Percentiles rank a stretch among this genome's conserved stretches.
Evolutionary conservation across 2,113 vertebrate genomes (phyloP).

Genomic region (Corythornis cristatus): DNA sequence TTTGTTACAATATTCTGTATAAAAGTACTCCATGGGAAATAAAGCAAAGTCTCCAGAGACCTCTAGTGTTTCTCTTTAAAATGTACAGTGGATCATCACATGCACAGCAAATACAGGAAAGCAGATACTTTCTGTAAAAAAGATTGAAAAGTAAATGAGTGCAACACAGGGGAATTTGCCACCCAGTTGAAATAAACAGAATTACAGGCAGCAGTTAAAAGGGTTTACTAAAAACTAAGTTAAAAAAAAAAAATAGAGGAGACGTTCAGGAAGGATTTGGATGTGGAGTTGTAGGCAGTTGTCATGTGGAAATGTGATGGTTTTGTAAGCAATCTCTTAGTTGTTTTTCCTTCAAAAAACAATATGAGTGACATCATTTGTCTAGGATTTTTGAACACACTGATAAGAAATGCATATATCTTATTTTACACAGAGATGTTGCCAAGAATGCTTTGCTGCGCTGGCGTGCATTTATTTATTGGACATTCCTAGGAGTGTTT

Average conservation of each 20-base stretch:
- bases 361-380: background rate
- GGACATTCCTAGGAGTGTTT: slow-evolving; percentile 92
- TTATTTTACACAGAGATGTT: slow-evolving; percentile 82
- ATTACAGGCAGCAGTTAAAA: background rate
- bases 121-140: background rate
- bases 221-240: background rate
- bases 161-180: background rate
- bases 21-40: background rate
- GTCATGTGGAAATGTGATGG: background rate
- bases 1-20: background rate
- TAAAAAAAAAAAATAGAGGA: background rate
- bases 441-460: slow-evolving; percentile 92
- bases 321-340: background rate
- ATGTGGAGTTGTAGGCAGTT: background rate
- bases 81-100: background rate
- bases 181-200: background rate
- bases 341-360: background rate
- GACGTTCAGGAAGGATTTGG: background rate
- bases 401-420: background rate
- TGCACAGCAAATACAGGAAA: background rate
- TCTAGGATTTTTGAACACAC: background rate
- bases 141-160: background rate
- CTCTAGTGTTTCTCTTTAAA: slow-evolving; percentile 52
- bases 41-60: slow-evolving; percentile 49
- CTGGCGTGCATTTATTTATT: slow-evolving; percentile 93